A percentile compares a stretch with the other conserved stretches of the same genome.
Conservation (phyloP, 2,797 vertebrate species). For the Epinephelus malabaricus region DNA sequence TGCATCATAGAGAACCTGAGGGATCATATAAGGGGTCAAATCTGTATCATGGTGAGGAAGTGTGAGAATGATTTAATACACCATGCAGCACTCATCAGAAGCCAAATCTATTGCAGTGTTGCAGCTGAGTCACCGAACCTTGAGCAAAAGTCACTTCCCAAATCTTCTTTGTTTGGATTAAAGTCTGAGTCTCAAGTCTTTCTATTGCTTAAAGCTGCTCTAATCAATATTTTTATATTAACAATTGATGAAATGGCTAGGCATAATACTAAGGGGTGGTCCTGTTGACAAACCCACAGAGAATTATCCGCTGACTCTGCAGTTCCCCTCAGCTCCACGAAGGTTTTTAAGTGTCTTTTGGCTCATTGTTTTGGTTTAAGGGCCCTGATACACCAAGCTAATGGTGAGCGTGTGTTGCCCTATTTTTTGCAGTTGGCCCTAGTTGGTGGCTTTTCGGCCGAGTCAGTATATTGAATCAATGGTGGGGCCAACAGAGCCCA, state of each 20-base stretch:
- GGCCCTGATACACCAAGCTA: too few species aligned
- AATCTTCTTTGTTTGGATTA: background rate
- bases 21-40: background rate
- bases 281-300: background rate
- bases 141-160: background rate
- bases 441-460: too few species aligned
- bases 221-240: background rate
- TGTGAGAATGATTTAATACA: background rate
- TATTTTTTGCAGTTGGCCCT: too few species aligned
- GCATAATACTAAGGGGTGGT: background rate
- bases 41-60: background rate
- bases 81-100: background rate
- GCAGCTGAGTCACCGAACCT: background rate
- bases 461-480: too few species aligned
- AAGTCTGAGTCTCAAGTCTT: background rate
- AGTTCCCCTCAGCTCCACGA: too few species aligned
- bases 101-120: background rate
- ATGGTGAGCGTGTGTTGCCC: too few species aligned
- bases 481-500: too few species aligned
- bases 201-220: background rate
- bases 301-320: too few species aligned
- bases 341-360: too few species aligned
- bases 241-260: background rate
- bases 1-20: slow-evolving; percentile 75
- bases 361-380: too few species aligned